Conservation (phyloP, 1,140 invertebrate genomes). For the Chironomus striatipennis region DNA sequence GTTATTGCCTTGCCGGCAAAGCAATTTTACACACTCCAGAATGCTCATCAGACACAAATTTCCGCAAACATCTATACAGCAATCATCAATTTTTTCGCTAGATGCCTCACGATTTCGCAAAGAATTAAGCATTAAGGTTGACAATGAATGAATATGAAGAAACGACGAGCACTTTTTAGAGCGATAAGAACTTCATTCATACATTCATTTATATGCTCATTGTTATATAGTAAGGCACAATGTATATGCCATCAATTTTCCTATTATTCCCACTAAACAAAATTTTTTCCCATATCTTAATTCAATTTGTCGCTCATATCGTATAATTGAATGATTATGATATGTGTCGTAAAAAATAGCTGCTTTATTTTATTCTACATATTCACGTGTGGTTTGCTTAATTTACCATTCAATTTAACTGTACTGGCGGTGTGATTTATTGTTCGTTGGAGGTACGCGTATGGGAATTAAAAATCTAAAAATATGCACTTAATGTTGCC, state of each 20-base stretch:
- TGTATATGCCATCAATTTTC: background rate
- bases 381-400: background rate
- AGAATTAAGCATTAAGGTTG: conserved; percentile 8
- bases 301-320: conserved; percentile 7
- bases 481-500: no score
- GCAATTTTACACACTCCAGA: background rate
- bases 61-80: background rate
- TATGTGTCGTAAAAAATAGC: background rate
- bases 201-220: background rate
- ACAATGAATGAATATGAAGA: background rate
- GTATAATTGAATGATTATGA: conserved; percentile 4
- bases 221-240: background rate
- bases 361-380: background rate
- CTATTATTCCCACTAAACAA: background rate
- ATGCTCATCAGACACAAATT: background rate
- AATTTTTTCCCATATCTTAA: background rate
- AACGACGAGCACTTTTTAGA: background rate
- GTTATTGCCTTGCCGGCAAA: background rate
- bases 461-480: no score
- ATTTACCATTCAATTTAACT: background rate
- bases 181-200: conserved; percentile 5
- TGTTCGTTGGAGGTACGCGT: no score
- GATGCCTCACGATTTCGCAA: background rate
- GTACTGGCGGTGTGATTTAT: no score
- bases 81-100: conserved; percentile 3